Evolutionary conservation across 2,113 vertebrate species (phyloP).

Genomic region (Sminthopsis crassicaudata): DNA sequence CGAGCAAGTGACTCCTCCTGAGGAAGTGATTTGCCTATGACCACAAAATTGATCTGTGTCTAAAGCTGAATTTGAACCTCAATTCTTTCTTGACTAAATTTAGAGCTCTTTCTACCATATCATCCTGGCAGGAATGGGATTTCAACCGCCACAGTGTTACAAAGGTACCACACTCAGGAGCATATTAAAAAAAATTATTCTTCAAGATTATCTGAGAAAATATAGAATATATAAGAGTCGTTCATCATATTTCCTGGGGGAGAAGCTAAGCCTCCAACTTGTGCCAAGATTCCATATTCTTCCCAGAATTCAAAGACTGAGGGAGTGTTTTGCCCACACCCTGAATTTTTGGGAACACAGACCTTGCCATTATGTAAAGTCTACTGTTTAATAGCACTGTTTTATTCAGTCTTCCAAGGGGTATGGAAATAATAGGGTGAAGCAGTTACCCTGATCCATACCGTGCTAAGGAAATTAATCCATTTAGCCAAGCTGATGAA

Average conservation of each 20-base stretch:
- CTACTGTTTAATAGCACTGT: conserved; percentile 1
- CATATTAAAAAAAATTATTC: background rate
- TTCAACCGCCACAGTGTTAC: background rate
- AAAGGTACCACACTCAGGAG: background rate
- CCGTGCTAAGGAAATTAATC: background rate
- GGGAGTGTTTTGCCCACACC: conserved; percentile 54
- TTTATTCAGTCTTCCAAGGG: conserved; percentile 27
- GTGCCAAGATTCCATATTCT: conserved; percentile 49
- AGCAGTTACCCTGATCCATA: conserved; percentile 19
- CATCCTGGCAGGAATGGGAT: background rate
- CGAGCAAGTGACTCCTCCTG: background rate
- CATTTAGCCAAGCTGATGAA: conserved; percentile 26
- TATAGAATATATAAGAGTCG: conserved; percentile 17
- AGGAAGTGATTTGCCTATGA: background rate
- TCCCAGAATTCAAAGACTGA: conserved; percentile 60
- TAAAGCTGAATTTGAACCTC: background rate
- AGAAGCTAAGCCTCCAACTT: conserved; percentile 45
- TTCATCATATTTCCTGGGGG: conserved; percentile 57
- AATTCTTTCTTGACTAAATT: background rate
- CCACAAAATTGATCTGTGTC: background rate
- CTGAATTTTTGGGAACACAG: conserved; percentile 56
- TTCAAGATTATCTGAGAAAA: background rate
- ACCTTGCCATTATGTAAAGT: conserved; percentile 38
- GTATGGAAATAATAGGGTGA: background rate
- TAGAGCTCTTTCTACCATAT: background rate